Conservation (phyloP, 2,797 vertebrate species). For the Erpetoichthys calabaricus region DNA sequence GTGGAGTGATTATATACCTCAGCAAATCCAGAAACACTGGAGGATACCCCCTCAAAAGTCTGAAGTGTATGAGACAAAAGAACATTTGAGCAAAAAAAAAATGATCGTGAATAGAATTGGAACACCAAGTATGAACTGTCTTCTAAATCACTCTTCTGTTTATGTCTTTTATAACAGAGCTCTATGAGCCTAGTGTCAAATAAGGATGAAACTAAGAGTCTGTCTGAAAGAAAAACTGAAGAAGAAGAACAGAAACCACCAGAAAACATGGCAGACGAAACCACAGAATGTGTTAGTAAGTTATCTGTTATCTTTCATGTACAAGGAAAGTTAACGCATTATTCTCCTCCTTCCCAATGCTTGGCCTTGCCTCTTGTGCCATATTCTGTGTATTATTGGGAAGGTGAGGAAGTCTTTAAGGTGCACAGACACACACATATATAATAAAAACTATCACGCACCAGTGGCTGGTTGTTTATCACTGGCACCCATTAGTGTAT, state of each 20-base stretch:
- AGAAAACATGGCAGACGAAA: slow-evolving; percentile 5
- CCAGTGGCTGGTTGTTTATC: too few species aligned
- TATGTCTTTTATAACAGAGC: slow-evolving; percentile 16
- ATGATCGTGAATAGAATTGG: not conserved
- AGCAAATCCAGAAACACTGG: too few species aligned
- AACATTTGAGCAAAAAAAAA: too few species aligned
- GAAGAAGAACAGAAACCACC: slow-evolving; percentile 15
- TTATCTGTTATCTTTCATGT: slow-evolving; percentile 2
- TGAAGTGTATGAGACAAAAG: too few species aligned
- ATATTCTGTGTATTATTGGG: slow-evolving; percentile 3
- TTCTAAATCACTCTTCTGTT: slow-evolving; percentile 1
- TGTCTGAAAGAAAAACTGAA: not conserved
- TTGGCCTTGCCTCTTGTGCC: not conserved
- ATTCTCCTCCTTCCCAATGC: too few species aligned
- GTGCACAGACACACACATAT: too few species aligned
- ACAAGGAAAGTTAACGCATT: too few species aligned
- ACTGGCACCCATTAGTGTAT: too few species aligned
- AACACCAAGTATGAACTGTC: not conserved
- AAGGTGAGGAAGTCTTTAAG: too few species aligned
- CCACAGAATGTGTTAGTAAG: slow-evolving; percentile 28
- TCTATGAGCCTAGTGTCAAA: not conserved
- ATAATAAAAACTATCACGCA: too few species aligned
- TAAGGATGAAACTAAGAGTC: not conserved
- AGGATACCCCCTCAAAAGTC: too few species aligned
- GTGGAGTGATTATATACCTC: too few species aligned